Percentiles rank a stretch among this genome's conserved stretches.
These are phyloP conservation scores for Pseudocheirus occidentalis DNA, from an alignment of 2,797 vertebrate genomes.

Conservation along the genomic window DNA sequence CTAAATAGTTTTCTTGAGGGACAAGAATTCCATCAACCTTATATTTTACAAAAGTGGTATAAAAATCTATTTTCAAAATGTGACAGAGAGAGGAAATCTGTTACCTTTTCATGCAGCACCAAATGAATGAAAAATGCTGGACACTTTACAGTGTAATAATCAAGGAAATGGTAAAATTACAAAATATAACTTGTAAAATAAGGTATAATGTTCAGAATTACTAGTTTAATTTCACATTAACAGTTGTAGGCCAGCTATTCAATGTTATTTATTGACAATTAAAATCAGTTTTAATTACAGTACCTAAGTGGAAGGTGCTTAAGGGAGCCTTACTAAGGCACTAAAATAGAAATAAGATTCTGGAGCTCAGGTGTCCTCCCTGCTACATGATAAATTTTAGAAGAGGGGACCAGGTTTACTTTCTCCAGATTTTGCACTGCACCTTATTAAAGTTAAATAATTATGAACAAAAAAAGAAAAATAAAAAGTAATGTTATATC, in stretches of 20 bases:
- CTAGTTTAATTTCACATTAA: slow-evolving; percentile 6
- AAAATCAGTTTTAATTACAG: neutral
- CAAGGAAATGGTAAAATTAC: slow-evolving; percentile 26
- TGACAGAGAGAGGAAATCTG: neutral
- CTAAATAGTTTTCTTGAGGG: neutral
- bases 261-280: neutral
- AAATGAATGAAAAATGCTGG: neutral
- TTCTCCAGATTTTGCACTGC: neutral
- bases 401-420: neutral
- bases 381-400: neutral
- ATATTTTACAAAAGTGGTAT: neutral
- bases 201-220: neutral
- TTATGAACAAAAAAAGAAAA: slow-evolving; percentile 11
- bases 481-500: neutral
- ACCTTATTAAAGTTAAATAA: neutral
- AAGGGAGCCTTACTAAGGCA: neutral
- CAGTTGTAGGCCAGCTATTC: neutral
- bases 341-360: neutral
- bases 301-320: neutral
- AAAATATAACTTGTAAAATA: neutral
- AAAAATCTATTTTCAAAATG: neutral
- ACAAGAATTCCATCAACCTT: neutral
- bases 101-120: neutral
- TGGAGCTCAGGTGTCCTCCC: neutral
- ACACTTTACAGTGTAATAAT: neutral